These are phyloP conservation scores for Sphaerolaimus hirsutus DNA, from an alignment of 2,888 invertebrate species.

Conservation along the genomic window DNA sequence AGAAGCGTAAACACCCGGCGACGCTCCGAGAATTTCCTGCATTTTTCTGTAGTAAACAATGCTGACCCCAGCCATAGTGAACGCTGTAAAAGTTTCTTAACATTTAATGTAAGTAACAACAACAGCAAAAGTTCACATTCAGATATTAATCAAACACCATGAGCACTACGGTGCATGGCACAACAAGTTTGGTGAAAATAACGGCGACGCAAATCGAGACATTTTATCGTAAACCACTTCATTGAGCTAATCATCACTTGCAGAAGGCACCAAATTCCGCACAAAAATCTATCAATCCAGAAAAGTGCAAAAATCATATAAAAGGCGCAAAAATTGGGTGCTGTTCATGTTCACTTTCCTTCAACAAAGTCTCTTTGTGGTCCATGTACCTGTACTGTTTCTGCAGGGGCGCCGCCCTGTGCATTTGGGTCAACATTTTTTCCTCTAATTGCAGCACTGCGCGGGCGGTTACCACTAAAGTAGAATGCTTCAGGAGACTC, in stretches of 20 bases:
- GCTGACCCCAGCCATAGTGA: neutral
- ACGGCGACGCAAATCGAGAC: no score
- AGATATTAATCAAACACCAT: no score
- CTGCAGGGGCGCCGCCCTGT: conserved; percentile 8
- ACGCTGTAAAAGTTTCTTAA: no score
- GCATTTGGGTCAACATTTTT: conserved; percentile 13
- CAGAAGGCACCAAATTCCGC: no score
- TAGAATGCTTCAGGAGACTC: conserved; percentile 87
- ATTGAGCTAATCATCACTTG: no score
- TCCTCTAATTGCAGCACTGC: conserved; percentile 64
- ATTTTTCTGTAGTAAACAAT: conserved; percentile 4
- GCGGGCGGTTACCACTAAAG: conserved; percentile 55
- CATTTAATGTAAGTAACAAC: no score
- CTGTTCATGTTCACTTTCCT: neutral
- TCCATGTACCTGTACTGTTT: neutral
- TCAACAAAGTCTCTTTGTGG: neutral
- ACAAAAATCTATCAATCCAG: neutral
- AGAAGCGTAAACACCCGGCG: conserved; percentile 5
- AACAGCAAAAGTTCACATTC: no score
- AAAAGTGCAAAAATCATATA: neutral
- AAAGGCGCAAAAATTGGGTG: neutral
- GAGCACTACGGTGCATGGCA: no score
- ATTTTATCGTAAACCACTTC: no score
- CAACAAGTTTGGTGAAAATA: no score
- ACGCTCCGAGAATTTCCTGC: conserved; percentile 4